These are phyloP conservation scores for Uropsilus gracilis DNA, from an alignment of 2,113 vertebrate species.

Conservation along the genomic window DNA sequence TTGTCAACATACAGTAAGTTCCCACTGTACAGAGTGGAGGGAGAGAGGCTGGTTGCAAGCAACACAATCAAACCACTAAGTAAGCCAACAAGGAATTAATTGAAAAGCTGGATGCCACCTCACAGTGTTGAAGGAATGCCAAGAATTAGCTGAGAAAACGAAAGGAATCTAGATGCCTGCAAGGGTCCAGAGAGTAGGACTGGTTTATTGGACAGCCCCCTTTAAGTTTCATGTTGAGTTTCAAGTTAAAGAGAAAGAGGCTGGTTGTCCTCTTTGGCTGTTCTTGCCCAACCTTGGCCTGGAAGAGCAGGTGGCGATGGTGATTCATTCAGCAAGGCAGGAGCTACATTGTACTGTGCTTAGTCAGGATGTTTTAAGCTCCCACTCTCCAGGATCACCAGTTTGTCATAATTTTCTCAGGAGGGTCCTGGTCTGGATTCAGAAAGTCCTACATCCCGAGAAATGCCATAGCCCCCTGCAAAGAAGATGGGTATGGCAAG, in stretches of 20 bases:
- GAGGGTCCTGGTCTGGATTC: neutral
- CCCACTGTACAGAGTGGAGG: neutral
- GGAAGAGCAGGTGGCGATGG: neutral
- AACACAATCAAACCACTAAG: neutral
- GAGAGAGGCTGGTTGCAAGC: neutral
- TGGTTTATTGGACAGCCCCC: neutral
- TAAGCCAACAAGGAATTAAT: neutral
- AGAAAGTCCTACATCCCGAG: neutral
- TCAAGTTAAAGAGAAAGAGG: neutral
- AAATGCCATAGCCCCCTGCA: neutral
- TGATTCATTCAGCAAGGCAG: neutral
- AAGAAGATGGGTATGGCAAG: neutral
- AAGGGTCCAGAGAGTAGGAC: neutral
- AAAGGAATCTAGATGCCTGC: neutral
- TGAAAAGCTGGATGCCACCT: neutral
- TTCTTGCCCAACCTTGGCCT: neutral
- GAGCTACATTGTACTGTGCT: neutral
- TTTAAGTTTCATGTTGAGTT: neutral
- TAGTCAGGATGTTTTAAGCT: neutral
- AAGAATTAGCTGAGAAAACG: neutral
- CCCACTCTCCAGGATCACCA: neutral
- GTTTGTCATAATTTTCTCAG: neutral
- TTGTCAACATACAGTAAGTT: neutral
- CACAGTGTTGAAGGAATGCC: neutral
- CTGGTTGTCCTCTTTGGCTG: neutral